Conservation (phyloP, 1,140 invertebrate species). For the Drosophila tsacasi region DNA sequence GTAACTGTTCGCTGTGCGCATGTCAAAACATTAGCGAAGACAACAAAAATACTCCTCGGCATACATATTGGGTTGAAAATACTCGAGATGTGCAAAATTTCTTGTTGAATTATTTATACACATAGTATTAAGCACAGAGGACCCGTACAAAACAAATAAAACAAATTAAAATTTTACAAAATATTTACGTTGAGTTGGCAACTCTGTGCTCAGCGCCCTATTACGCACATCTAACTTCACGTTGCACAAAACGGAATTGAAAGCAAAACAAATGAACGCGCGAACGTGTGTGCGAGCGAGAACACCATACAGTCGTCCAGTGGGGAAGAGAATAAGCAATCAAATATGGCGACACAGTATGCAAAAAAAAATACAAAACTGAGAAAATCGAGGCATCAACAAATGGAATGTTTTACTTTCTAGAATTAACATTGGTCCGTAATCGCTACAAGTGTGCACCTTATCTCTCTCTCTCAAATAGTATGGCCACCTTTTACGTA, state of each 20-base stretch:
- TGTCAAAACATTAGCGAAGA: slow-evolving; percentile 30
- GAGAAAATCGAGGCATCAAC: slow-evolving; percentile 39
- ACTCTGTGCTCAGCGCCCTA: slow-evolving; percentile 43
- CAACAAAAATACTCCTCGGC: slow-evolving; percentile 9
- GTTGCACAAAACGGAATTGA: slow-evolving; percentile 77
- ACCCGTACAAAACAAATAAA: slow-evolving; percentile 26
- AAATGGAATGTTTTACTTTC: slow-evolving; percentile 34
- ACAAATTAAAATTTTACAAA: slow-evolving; percentile 15
- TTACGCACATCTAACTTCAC: slow-evolving; percentile 75
- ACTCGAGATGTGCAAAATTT: neutral
- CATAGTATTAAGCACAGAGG: neutral
- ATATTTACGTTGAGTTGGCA: slow-evolving; percentile 41
- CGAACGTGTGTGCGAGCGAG: slow-evolving; percentile 53
- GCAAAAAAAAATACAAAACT: slow-evolving; percentile 52
- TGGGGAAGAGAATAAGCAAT: slow-evolving; percentile 62
- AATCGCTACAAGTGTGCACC: neutral
- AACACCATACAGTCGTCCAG: slow-evolving; percentile 36
- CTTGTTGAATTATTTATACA: neutral
- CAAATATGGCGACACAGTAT: slow-evolving; percentile 75
- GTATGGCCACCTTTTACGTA: too few species aligned
- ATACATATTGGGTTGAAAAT: slow-evolving; percentile 26
- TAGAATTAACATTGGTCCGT: slow-evolving; percentile 9
- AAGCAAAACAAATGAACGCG: slow-evolving; percentile 77
- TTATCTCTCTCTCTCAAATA: neutral
- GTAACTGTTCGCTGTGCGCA: slow-evolving; percentile 23